These are phyloP conservation scores for Galaxias olidus DNA, from an alignment of 2,797 vertebrate species.

Conservation along the genomic window DNA sequence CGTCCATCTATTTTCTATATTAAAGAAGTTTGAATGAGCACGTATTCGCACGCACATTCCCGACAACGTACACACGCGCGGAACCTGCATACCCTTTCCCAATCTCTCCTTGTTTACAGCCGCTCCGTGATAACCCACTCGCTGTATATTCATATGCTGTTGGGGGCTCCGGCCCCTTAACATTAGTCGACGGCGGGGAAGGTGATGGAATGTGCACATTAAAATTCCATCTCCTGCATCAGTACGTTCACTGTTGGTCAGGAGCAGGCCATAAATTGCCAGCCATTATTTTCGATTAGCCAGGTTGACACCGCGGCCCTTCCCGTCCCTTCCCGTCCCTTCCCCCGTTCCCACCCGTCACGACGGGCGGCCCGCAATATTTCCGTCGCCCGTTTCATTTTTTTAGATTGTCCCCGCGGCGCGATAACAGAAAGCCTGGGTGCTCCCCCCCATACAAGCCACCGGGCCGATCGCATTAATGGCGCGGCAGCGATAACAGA, in stretches of 20 bases:
- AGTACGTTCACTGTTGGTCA: conserved; percentile 65
- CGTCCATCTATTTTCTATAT: too few relatives aligned
- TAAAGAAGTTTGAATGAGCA: too few relatives aligned
- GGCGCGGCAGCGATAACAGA: conserved; percentile 51
- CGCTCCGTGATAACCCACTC: conserved; percentile 57
- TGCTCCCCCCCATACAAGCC: conserved; percentile 53
- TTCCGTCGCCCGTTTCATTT: conserved; percentile 60
- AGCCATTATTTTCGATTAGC: conserved; percentile 76
- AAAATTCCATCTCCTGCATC: conserved; percentile 75
- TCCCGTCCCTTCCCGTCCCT: conserved; percentile 63
- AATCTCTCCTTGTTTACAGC: conserved; percentile 46
- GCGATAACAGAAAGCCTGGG: conserved; percentile 57
- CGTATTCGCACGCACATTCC: too few relatives aligned
- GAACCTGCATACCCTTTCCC: too few relatives aligned
- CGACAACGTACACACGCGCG: too few relatives aligned
- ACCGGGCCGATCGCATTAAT: conserved; percentile 59
- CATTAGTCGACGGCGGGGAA: conserved; percentile 59
- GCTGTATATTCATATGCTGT: conserved; percentile 55
- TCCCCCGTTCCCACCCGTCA: conserved; percentile 43
- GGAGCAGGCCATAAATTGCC: conserved; percentile 70
- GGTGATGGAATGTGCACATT: conserved; percentile 72
- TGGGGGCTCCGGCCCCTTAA: conserved; percentile 56
- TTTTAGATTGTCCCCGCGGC: conserved; percentile 58
- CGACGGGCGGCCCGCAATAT: conserved; percentile 34
- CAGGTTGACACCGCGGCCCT: conserved; percentile 57